Evolutionary conservation across 2,113 vertebrate genomes (phyloP).

Genomic region (Thymallus thymallus): DNA sequence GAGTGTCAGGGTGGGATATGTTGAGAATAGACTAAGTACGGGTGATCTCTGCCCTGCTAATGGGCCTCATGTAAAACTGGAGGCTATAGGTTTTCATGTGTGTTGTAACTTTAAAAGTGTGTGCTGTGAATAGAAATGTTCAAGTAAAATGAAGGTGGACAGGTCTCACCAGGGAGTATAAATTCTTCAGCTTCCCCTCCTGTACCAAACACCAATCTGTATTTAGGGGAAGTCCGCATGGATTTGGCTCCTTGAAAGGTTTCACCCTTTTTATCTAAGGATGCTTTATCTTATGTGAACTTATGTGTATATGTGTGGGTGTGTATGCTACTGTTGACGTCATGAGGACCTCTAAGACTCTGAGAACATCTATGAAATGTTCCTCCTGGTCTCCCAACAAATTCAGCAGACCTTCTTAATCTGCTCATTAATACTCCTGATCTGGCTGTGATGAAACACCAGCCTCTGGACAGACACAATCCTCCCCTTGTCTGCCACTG

Average conservation of each 20-base stretch:
- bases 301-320: not conserved
- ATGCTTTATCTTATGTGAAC: constrained; percentile 5
- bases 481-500: constrained; percentile 18
- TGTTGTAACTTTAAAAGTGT: not conserved
- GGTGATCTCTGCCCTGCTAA: not conserved
- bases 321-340: constrained; percentile 15
- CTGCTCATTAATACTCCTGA: constrained; percentile 35
- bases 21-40: not conserved
- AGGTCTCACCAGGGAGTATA: not conserved
- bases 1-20: not conserved
- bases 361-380: constrained; percentile 26
- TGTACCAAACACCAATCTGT: too few species aligned
- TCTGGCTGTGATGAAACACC: constrained; percentile 20
- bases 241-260: not conserved
- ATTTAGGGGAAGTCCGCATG: too few species aligned
- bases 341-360: not conserved
- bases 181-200: too few species aligned
- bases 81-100: not conserved
- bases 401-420: constrained; percentile 20
- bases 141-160: not conserved
- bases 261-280: not conserved
- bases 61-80: not conserved
- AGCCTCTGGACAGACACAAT: constrained; percentile 4
- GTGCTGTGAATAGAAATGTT: not conserved
- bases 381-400: constrained; percentile 24